Percentiles rank a stretch among this genome's conserved stretches.
Conservation (phyloP, 2,797 vertebrate species). For the Chrosomus eos region DNA sequence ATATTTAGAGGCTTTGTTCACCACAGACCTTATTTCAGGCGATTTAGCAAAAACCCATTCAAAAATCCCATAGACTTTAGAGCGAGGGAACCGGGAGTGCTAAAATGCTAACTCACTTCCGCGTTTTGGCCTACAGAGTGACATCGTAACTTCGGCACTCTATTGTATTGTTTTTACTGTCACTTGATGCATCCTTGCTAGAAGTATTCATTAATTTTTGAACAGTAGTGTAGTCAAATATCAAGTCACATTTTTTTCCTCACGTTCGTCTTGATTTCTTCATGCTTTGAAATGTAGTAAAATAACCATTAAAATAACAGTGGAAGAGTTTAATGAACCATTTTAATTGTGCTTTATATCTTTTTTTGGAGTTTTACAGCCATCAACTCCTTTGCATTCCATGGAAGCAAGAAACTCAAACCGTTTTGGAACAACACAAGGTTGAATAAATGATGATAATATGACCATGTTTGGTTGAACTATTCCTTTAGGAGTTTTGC, state of each 20-base stretch:
- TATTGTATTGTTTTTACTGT: background rate
- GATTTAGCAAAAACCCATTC: too few relatives aligned
- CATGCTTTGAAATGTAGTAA: background rate
- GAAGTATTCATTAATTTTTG: background rate
- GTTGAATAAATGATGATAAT: background rate
- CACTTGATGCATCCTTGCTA: background rate
- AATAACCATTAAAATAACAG: background rate
- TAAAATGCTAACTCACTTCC: too few relatives aligned
- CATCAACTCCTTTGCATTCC: background rate
- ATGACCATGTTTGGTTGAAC: background rate
- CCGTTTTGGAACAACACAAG: background rate
- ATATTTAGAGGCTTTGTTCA: too few relatives aligned
- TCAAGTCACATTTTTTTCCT: background rate
- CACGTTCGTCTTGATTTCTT: background rate
- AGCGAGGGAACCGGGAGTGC: too few relatives aligned
- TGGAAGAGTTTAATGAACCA: background rate
- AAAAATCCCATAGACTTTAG: too few relatives aligned
- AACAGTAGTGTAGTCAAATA: background rate
- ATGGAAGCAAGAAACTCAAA: background rate
- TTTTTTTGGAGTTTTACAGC: background rate
- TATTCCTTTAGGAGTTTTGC: background rate
- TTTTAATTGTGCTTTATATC: background rate
- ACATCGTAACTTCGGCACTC: too few relatives aligned
- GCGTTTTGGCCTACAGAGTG: too few relatives aligned
- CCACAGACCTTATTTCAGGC: too few relatives aligned